These are phyloP conservation scores for Synodontis membranacea DNA, from an alignment of 2,113 vertebrate species.

Conservation along the genomic window DNA sequence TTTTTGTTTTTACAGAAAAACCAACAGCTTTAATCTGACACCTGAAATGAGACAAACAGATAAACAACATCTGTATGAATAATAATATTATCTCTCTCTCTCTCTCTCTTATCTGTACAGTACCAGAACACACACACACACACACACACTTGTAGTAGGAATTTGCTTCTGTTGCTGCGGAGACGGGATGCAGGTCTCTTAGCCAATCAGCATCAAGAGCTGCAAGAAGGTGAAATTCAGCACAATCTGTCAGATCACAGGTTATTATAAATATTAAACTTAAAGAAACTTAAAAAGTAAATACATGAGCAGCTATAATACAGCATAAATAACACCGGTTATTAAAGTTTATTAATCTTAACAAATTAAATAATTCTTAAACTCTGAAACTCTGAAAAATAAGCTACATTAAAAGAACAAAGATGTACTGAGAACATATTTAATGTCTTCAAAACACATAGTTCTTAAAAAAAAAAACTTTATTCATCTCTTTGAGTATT, in stretches of 20 bases:
- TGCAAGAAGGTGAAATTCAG: constrained; percentile 1
- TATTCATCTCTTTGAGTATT: too few species aligned
- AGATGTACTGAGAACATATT: too few species aligned
- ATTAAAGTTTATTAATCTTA: not conserved
- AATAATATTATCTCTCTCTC: not conserved
- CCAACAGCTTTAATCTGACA: constrained; percentile 11
- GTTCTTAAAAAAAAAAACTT: too few species aligned
- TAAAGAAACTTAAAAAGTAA: not conserved
- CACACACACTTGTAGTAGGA: not conserved
- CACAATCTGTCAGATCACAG: not conserved
- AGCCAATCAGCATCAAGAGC: not conserved
- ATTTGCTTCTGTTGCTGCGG: not conserved
- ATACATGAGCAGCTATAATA: not conserved
- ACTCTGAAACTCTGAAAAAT: not conserved
- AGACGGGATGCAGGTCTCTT: not conserved
- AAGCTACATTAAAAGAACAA: too few species aligned
- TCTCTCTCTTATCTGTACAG: not conserved
- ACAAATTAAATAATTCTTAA: not conserved
- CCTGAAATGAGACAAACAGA: not conserved
- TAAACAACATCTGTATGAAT: constrained; percentile 11
- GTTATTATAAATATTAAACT: not conserved
- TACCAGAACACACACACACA: not conserved
- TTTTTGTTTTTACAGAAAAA: constrained; percentile 36
- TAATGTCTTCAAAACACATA: too few species aligned
- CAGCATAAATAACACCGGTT: not conserved